These are phyloP conservation scores for Calcarius lapponicus DNA, from an alignment of 2,797 vertebrate genomes.

Conservation along the genomic window DNA sequence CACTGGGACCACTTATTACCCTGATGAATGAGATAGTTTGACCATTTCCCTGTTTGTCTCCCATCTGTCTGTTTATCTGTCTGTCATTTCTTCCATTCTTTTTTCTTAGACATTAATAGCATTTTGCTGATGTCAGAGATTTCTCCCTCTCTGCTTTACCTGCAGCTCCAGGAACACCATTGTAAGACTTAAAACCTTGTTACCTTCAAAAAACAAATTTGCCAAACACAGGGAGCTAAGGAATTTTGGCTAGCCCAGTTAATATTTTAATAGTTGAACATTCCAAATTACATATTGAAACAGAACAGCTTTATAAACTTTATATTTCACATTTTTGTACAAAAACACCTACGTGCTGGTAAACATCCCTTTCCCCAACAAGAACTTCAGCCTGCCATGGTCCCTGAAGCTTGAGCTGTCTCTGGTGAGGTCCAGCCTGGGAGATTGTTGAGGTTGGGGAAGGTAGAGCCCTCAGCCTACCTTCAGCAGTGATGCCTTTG, in stretches of 20 bases:
- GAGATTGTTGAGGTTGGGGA: background rate
- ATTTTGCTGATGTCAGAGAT: background rate
- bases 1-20: background rate
- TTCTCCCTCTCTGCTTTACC: background rate
- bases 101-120: background rate
- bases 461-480: background rate
- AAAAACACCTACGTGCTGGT: accelerated
- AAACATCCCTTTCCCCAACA: accelerated
- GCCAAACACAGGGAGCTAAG: background rate
- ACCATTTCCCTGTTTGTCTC: background rate
- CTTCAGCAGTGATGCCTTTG: too few species aligned
- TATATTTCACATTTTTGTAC: background rate
- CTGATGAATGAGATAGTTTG: background rate
- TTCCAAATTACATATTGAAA: background rate
- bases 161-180: accelerated
- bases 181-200: background rate
- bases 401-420: background rate
- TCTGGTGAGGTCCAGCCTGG: accelerated
- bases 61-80: background rate
- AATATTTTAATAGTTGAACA: background rate
- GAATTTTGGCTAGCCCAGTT: background rate
- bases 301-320: background rate
- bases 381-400: accelerated
- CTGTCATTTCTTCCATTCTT: background rate
- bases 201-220: background rate